A percentile compares a stretch with the other conserved stretches of the same genome.
Evolutionary conservation across 2,797 vertebrate species (phyloP).

Genomic region (Tachyglossus aculeatus): DNA sequence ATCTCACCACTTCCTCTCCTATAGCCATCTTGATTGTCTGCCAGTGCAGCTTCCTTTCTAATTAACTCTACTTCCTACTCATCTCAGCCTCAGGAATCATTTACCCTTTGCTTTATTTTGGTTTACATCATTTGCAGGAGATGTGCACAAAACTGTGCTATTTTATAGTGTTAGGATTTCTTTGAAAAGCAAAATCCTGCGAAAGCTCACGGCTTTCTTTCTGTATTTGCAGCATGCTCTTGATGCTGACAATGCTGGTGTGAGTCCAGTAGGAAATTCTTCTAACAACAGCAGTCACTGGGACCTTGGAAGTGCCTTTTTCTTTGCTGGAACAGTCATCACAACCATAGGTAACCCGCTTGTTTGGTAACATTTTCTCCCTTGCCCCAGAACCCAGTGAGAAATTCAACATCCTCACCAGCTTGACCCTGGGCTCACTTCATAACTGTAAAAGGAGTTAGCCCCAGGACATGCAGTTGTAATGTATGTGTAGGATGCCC

Average conservation of each 20-base stretch:
- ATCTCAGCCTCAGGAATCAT: no score
- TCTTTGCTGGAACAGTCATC: slow-evolving; percentile 98
- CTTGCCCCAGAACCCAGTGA: not conserved
- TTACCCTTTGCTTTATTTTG: no score
- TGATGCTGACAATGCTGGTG: slow-evolving; percentile 90
- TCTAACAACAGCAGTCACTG: slow-evolving; percentile 92
- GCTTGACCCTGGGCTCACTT: no score
- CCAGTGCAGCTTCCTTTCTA: not conserved
- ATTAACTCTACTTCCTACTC: no score
- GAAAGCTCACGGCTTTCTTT: not conserved
- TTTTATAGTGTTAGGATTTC: no score
- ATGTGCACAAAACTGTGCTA: no score
- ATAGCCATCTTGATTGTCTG: not conserved
- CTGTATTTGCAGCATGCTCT: slow-evolving; percentile 85
- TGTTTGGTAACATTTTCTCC: not conserved
- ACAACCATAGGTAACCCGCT: slow-evolving; percentile 90
- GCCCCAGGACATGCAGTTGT: no score
- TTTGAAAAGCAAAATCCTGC: not conserved
- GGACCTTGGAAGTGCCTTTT: slow-evolving; percentile 97
- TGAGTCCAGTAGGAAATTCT: slow-evolving; percentile 90
- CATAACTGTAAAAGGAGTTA: no score
- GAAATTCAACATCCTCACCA: no score
- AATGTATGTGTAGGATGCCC: no score
- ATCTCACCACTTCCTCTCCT: not conserved
- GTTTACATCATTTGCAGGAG: no score